Conservation (phyloP, 2,113 vertebrate species). For the Sylvia atricapilla region DNA sequence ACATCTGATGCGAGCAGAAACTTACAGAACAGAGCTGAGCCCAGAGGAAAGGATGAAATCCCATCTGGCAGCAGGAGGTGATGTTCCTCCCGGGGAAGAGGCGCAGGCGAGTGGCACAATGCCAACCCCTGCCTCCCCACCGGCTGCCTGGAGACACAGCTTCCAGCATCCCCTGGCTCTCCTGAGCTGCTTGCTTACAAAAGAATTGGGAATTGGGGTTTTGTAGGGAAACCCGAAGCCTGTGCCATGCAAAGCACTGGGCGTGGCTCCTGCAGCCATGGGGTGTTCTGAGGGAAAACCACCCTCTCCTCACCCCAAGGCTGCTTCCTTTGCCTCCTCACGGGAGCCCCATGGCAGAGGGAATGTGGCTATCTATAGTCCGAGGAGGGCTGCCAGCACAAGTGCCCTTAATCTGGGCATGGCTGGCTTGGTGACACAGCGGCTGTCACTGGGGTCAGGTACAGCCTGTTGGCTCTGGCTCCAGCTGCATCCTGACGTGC, state of each 20-base stretch:
- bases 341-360: accelerated
- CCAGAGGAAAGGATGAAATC: not conserved
- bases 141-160: not conserved
- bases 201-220: not conserved
- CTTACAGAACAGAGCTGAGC: not conserved
- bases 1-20: accelerated
- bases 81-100: not conserved
- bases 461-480: not conserved
- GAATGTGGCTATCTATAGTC: not conserved
- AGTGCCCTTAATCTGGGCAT: accelerated
- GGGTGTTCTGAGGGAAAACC: not conserved
- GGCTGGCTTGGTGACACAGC: not conserved
- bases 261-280: not conserved
- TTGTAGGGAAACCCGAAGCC: not conserved
- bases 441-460: not conserved
- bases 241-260: accelerated
- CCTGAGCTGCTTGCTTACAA: accelerated
- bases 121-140: not conserved
- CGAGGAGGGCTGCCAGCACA: not conserved
- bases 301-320: not conserved
- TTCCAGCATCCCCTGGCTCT: not conserved
- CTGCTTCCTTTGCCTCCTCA: not conserved
- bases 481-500: not conserved
- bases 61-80: not conserved
- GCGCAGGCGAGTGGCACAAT: accelerated